phyloP scores from a whole-genome alignment of 2,888 invertebrate genomes.

The Watsonalla cultraria region DNA sequence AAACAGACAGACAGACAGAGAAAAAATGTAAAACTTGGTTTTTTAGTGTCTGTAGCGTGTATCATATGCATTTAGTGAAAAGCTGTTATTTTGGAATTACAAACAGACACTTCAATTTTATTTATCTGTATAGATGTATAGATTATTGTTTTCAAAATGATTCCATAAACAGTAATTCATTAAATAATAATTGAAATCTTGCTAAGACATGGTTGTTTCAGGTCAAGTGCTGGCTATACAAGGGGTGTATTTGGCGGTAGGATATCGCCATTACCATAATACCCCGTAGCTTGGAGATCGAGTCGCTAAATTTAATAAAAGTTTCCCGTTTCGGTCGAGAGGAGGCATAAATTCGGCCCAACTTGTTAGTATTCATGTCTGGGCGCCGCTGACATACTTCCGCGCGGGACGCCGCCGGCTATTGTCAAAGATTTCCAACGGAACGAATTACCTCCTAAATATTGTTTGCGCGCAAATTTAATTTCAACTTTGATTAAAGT shows the following conservation, averaged over 20 bases:
- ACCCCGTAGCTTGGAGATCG: conserved; percentile 16
- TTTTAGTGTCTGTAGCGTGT: too few relatives aligned
- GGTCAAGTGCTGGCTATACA: too few relatives aligned
- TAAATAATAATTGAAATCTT: too few relatives aligned
- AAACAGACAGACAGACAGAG: too few relatives aligned
- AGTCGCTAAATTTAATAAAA: conserved; percentile 26
- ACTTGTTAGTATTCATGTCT: conserved; percentile 2
- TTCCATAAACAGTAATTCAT: too few relatives aligned
- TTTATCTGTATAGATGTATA: too few relatives aligned
- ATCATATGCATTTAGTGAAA: too few relatives aligned
- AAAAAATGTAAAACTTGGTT: too few relatives aligned
- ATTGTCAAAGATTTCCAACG: neutral
- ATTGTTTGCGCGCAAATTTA: neutral
- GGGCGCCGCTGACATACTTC: neutral
- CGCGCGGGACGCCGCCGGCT: neutral
- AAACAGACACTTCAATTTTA: too few relatives aligned
- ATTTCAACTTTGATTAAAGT: neutral
- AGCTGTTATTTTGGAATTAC: too few relatives aligned
- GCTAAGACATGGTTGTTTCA: too few relatives aligned
- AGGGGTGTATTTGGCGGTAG: neutral
- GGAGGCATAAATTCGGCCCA: conserved; percentile 1
- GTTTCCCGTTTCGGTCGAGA: conserved; percentile 13
- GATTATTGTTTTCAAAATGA: too few relatives aligned
- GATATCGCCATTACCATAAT: conserved; percentile 27
- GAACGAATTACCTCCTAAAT: neutral